Evolutionary conservation across 2,888 invertebrate species (phyloP).

Genomic region (Tridacna crocea): DNA sequence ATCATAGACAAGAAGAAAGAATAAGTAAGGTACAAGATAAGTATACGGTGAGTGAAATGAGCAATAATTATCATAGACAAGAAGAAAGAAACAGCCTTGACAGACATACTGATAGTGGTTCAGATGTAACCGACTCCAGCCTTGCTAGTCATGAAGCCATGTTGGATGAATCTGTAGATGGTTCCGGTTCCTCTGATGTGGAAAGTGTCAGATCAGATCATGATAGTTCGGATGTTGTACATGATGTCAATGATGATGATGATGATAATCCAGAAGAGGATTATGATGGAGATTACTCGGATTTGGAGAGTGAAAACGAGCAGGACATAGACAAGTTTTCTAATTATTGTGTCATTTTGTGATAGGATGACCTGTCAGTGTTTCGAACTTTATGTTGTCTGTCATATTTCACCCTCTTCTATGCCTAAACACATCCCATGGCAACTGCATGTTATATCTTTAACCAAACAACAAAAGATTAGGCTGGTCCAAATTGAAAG

Average conservation of each 20-base stretch:
- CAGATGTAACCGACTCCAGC: neutral
- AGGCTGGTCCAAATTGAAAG: too few relatives aligned
- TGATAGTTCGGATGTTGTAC: slow-evolving; percentile 32
- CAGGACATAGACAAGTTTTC: neutral
- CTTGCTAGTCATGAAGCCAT: neutral
- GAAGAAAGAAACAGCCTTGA: neutral
- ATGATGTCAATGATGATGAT: slow-evolving; percentile 13
- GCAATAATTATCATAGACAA: neutral
- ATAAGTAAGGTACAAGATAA: neutral
- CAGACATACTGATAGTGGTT: neutral
- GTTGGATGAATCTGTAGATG: neutral
- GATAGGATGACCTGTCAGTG: neutral
- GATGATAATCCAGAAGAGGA: slow-evolving; percentile 41
- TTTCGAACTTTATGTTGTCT: neutral
- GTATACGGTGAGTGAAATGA: neutral
- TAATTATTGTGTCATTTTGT: slow-evolving; percentile 32
- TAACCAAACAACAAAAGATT: neutral
- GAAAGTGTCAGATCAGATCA: slow-evolving; percentile 6
- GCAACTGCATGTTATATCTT: neutral
- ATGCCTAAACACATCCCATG: neutral
- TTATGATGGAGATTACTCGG: slow-evolving; percentile 56
- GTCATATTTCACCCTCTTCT: neutral
- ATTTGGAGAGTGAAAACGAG: slow-evolving; percentile 47
- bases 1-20: neutral
- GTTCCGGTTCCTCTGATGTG: neutral